Conservation (phyloP, 2,797 vertebrate genomes). For the Microctenopoma stevenorrisi region DNA sequence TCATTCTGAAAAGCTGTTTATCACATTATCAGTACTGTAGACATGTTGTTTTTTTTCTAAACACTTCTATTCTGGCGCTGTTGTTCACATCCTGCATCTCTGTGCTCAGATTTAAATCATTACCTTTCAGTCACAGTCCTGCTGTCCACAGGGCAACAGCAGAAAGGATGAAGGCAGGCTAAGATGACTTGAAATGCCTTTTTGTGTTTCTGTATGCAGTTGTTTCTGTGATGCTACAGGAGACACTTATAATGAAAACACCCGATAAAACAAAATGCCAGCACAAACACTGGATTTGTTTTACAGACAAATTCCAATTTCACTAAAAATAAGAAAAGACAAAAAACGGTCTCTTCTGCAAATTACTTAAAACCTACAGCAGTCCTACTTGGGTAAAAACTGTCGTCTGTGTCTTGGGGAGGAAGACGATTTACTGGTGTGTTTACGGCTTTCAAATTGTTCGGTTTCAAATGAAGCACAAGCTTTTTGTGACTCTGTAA, state of each 20-base stretch:
- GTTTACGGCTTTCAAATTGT: not conserved
- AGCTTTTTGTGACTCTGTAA: not conserved
- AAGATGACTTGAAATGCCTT: constrained; percentile 5
- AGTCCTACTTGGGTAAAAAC: too few species aligned
- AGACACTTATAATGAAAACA: constrained; percentile 16
- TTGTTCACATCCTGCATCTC: not conserved
- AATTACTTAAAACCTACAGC: not conserved
- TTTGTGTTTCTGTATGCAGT: not conserved
- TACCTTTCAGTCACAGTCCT: not conserved
- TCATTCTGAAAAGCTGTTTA: too few species aligned
- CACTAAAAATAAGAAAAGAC: not conserved
- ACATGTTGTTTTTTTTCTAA: not conserved
- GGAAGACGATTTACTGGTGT: not conserved
- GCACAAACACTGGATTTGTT: not conserved
- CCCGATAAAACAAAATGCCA: constrained; percentile 6
- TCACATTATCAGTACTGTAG: too few species aligned
- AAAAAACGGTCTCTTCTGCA: not conserved
- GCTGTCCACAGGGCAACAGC: not conserved
- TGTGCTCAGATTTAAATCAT: not conserved
- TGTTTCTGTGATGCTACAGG: not conserved
- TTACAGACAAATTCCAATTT: constrained; percentile 6
- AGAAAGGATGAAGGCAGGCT: not conserved
- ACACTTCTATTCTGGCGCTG: not conserved
- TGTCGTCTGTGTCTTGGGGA: not conserved
- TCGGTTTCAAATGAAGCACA: not conserved